A percentile compares a stretch with the other conserved stretches of the same genome.
Evolutionary conservation across 2,888 invertebrate genomes (phyloP).

Genomic region (Nowickia ferox): DNA sequence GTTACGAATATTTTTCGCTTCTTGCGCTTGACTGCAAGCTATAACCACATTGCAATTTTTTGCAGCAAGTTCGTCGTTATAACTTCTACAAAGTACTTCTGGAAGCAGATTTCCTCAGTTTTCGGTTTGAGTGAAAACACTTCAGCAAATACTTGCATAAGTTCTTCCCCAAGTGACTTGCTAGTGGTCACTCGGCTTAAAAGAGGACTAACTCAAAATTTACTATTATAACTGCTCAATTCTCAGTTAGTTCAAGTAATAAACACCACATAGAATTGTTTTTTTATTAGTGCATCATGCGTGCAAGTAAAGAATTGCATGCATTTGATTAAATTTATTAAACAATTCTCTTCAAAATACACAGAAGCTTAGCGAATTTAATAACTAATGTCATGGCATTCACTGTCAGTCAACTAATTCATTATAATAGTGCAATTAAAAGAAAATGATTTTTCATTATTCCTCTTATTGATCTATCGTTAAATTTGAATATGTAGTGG

Average conservation of each 20-base stretch:
- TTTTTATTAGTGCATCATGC: neutral
- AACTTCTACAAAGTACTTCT: no score
- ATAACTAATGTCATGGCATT: slow-evolving; percentile 13
- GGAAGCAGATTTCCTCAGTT: no score
- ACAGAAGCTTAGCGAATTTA: slow-evolving; percentile 2
- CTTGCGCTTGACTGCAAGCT: slow-evolving; percentile 45
- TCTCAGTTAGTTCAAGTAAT: no score
- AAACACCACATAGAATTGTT: no score
- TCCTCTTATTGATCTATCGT: slow-evolving; percentile 15
- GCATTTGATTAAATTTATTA: slow-evolving; percentile 2
- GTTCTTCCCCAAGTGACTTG: no score
- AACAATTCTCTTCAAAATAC: neutral
- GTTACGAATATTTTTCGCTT: slow-evolving; percentile 35
- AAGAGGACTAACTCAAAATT: no score
- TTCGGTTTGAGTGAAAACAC: no score
- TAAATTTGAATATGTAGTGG: slow-evolving; percentile 6
- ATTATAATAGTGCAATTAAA: neutral
- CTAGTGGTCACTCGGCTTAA: no score
- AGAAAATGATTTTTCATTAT: neutral
- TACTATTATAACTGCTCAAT: no score
- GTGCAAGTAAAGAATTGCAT: neutral
- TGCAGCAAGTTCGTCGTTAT: no score
- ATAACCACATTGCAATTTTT: no score
- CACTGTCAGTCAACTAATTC: neutral
- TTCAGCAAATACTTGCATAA: no score